Percentiles rank a stretch among this genome's conserved stretches.
Evolutionary conservation across 2,888 invertebrate genomes (phyloP).

Genomic region (Griposia aprilina): DNA sequence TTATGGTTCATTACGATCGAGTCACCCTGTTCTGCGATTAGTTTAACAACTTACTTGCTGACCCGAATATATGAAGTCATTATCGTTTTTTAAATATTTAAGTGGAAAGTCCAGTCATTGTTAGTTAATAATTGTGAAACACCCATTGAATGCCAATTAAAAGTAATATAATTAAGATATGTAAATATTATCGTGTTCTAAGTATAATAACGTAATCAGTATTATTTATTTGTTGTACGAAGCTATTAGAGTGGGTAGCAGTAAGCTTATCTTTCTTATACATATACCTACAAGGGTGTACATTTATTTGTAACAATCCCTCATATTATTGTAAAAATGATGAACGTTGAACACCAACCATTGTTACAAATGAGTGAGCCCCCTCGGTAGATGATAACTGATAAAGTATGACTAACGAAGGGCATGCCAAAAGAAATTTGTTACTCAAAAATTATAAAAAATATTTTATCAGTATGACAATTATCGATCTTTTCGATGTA

Average conservation of each 20-base stretch:
- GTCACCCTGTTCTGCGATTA: slow-evolving; percentile 1
- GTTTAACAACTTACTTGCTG: background rate
- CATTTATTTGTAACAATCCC: slow-evolving; percentile 3
- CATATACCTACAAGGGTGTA: background rate
- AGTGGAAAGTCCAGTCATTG: slow-evolving; percentile 14
- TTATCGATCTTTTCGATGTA: no score
- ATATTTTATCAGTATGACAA: no score
- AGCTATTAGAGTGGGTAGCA: slow-evolving; percentile 54
- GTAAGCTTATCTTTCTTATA: slow-evolving; percentile 35
- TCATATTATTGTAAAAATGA: background rate
- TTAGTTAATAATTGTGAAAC: slow-evolving; percentile 46
- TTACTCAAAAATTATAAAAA: no score
- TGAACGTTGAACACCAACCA: background rate
- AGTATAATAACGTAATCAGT: slow-evolving; percentile 60
- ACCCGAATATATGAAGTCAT: slow-evolving; percentile 14
- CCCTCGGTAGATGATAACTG: background rate
- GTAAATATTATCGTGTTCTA: slow-evolving; percentile 65
- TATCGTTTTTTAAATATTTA: slow-evolving; percentile 22
- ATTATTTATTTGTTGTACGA: slow-evolving; percentile 62
- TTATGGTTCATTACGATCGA: background rate
- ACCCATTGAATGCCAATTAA: slow-evolving; percentile 34
- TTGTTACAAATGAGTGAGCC: slow-evolving; percentile 3
- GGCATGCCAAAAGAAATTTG: no score
- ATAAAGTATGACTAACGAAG: background rate
- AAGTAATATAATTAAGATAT: slow-evolving; percentile 43